Evolutionary conservation across 2,888 invertebrate species (phyloP).

Genomic region (Exocentrus adspersus): DNA sequence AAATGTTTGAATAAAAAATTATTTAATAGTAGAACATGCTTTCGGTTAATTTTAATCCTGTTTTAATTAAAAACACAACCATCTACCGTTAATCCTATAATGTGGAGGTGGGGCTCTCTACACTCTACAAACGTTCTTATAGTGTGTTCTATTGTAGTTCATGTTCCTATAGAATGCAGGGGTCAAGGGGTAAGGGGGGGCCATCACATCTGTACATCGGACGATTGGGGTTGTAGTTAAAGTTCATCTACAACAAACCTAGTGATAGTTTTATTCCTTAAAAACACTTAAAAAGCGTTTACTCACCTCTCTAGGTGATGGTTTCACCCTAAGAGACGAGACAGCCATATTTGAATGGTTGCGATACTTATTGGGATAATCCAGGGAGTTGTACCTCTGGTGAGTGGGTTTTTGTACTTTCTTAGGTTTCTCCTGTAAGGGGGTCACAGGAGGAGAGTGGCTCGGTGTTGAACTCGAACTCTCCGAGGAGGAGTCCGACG

Average conservation of each 20-base stretch:
- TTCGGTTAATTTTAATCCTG: slow-evolving; percentile 11
- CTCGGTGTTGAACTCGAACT: slow-evolving; percentile 33
- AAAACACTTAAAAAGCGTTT: no score
- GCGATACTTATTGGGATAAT: slow-evolving; percentile 50
- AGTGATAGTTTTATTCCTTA: no score
- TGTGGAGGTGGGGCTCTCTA: slow-evolving; percentile 46
- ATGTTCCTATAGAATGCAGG: slow-evolving; percentile 59
- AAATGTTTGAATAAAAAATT: slow-evolving; percentile 21
- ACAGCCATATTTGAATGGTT: slow-evolving; percentile 51
- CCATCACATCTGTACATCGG: slow-evolving; percentile 59
- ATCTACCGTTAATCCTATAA: slow-evolving; percentile 42
- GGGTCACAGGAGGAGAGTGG: slow-evolving; percentile 42
- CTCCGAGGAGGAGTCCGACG: slow-evolving; percentile 48
- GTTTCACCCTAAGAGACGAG: slow-evolving; percentile 56
- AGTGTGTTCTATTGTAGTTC: slow-evolving; percentile 58
- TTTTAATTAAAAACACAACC: slow-evolving; percentile 30
- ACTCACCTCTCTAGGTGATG: slow-evolving; percentile 58
- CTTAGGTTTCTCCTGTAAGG: slow-evolving; percentile 54
- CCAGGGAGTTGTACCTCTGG: slow-evolving; percentile 45
- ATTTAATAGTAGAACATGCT: slow-evolving; percentile 25
- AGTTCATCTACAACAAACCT: slow-evolving; percentile 57
- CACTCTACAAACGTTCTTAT: slow-evolving; percentile 61
- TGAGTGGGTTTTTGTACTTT: slow-evolving; percentile 41
- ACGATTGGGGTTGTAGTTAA: slow-evolving; percentile 56
- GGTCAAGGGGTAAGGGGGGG: slow-evolving; percentile 56